Conservation (phyloP, 2,888 invertebrate species). For the Leptinotarsa juncta region DNA sequence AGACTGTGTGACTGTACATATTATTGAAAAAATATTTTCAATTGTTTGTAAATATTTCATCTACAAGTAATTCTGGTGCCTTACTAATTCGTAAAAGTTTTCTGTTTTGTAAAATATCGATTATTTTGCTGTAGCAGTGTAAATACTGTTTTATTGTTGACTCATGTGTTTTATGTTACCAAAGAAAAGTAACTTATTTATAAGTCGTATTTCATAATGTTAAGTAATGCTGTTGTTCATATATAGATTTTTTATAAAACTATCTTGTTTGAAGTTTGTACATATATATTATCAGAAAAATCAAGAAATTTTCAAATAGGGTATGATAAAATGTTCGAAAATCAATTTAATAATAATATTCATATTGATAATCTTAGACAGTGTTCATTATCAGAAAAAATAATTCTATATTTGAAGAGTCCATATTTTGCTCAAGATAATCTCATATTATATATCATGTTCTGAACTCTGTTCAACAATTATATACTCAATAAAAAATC, state of each 20-base stretch:
- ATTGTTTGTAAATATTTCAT: constrained; percentile 35
- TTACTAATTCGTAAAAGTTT: constrained; percentile 28
- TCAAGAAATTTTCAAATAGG: too few relatives aligned
- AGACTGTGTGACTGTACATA: constrained; percentile 36
- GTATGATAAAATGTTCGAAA: too few relatives aligned
- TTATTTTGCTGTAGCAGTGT: constrained; percentile 12
- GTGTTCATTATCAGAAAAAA: background rate
- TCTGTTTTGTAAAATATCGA: constrained; percentile 27
- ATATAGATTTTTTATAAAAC: constrained; percentile 26
- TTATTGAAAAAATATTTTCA: constrained; percentile 22
- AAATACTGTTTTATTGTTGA: constrained; percentile 32
- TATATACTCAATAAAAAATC: too few relatives aligned
- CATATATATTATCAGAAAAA: background rate
- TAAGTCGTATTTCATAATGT: constrained; percentile 17
- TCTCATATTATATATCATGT: too few relatives aligned
- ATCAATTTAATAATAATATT: too few relatives aligned
- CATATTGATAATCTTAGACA: too few relatives aligned
- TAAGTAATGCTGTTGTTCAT: constrained; percentile 24
- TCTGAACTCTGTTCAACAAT: too few relatives aligned
- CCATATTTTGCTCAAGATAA: too few relatives aligned
- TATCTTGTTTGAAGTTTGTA: constrained; percentile 1
- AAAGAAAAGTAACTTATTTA: constrained; percentile 37
- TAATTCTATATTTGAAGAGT: too few relatives aligned
- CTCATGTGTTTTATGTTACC: constrained; percentile 43
- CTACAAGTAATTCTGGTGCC: constrained; percentile 38